Evolutionary conservation across 2,113 vertebrate species (phyloP).

Genomic region (Pedionomus torquatus): DNA sequence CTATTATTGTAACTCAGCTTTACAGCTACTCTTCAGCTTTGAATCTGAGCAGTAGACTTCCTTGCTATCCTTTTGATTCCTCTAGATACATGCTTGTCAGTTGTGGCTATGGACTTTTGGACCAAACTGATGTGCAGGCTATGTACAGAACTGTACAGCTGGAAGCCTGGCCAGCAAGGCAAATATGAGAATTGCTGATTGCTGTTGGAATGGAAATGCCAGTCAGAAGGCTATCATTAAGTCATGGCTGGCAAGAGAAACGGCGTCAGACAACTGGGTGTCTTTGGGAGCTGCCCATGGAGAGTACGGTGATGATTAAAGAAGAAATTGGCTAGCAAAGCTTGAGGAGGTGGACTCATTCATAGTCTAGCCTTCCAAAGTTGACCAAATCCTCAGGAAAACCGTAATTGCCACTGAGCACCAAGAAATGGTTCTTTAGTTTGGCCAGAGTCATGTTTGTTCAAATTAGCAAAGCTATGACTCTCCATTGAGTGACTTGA

Average conservation of each 20-base stretch:
- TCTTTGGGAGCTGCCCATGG: background rate
- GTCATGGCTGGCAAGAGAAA: background rate
- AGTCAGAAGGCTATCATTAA: background rate
- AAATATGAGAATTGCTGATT: background rate
- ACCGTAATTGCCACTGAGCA: background rate
- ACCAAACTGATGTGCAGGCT: background rate
- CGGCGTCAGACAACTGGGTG: background rate
- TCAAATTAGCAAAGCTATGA: background rate
- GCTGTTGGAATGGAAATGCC: background rate
- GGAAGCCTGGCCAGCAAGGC: background rate
- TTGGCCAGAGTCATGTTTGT: background rate
- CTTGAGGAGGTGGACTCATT: background rate
- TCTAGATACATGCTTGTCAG: background rate
- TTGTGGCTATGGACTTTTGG: background rate
- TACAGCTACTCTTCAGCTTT: background rate
- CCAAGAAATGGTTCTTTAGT: background rate
- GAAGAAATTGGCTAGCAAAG: background rate
- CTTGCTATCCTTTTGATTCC: background rate
- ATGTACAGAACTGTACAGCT: background rate
- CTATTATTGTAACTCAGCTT: background rate
- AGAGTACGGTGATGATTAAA: background rate
- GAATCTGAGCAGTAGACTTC: background rate
- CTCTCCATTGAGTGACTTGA: background rate
- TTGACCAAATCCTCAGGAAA: slow-evolving; percentile 40
- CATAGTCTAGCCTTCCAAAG: background rate